A percentile compares a stretch with the other conserved stretches of the same genome.
These are phyloP conservation scores for Rhinoderma darwinii DNA, from an alignment of 2,113 vertebrate genomes.

Conservation along the genomic window DNA sequence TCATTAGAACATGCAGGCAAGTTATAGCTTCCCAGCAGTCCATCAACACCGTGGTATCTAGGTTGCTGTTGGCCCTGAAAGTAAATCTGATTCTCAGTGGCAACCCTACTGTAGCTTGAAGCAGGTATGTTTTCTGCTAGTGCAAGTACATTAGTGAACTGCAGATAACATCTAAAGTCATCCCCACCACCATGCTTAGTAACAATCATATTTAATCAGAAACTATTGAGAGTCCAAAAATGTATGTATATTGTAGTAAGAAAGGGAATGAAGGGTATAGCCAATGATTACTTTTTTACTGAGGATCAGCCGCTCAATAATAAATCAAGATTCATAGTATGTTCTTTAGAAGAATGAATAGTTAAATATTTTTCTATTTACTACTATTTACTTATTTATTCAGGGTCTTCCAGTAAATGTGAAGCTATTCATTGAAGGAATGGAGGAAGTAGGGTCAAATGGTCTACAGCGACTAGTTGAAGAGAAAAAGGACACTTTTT, in stretches of 20 bases:
- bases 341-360: neutral
- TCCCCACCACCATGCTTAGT: neutral
- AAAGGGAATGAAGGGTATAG: neutral
- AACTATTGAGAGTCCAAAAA: neutral
- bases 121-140: neutral
- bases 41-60: no score
- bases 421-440: constrained; percentile 81
- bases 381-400: neutral
- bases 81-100: neutral
- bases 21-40: no score
- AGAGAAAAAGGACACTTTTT: constrained; percentile 76
- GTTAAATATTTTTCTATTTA: neutral
- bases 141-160: neutral
- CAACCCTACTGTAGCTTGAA: neutral
- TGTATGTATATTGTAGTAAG: neutral
- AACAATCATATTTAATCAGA: neutral
- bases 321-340: neutral
- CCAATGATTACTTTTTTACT: neutral
- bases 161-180: neutral
- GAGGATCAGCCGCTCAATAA: neutral
- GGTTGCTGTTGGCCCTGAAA: no score
- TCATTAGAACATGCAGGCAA: no score
- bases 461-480: constrained; percentile 77
- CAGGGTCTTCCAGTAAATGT: constrained; percentile 83
- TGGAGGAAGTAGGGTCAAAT: constrained; percentile 82